Conservation (phyloP, 2,797 vertebrate species). For the Epinephelus awoara region DNA sequence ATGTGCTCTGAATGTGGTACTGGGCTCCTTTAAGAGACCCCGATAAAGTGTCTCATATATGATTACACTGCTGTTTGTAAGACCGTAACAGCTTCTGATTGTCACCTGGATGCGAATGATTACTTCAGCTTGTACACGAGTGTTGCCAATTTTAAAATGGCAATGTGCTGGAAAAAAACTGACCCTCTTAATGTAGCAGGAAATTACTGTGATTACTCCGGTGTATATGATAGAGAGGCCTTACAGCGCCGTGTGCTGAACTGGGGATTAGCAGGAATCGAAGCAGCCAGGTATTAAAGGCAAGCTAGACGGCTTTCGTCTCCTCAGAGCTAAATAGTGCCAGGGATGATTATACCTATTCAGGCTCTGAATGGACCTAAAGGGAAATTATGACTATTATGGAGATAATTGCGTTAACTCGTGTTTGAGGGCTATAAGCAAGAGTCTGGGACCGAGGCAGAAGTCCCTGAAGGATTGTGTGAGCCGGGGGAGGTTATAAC, state of each 20-base stretch:
- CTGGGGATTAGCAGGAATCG: constrained; percentile 68
- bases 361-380: constrained; percentile 71
- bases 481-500: constrained; percentile 42
- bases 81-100: constrained; percentile 45
- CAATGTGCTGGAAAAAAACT: constrained; percentile 61
- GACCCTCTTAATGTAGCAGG: constrained; percentile 75
- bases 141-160: constrained; percentile 46
- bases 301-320: constrained; percentile 62
- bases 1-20: too few species aligned
- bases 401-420: constrained; percentile 74
- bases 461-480: constrained; percentile 42
- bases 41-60: constrained; percentile 7
- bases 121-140: constrained; percentile 36
- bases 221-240: constrained; percentile 63
- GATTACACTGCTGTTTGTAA: constrained; percentile 16
- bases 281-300: constrained; percentile 79
- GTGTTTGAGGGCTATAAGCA: constrained; percentile 69
- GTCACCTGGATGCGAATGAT: constrained; percentile 48
- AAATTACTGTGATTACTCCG: constrained; percentile 84
- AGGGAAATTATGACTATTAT: constrained; percentile 78
- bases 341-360: constrained; percentile 77
- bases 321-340: constrained; percentile 61
- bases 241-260: constrained; percentile 43
- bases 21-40: constrained; percentile 15
- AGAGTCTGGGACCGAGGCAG: constrained; percentile 38